These are phyloP conservation scores for Campodea augens DNA, from an alignment of 1,140 invertebrate genomes.

Conservation along the genomic window DNA sequence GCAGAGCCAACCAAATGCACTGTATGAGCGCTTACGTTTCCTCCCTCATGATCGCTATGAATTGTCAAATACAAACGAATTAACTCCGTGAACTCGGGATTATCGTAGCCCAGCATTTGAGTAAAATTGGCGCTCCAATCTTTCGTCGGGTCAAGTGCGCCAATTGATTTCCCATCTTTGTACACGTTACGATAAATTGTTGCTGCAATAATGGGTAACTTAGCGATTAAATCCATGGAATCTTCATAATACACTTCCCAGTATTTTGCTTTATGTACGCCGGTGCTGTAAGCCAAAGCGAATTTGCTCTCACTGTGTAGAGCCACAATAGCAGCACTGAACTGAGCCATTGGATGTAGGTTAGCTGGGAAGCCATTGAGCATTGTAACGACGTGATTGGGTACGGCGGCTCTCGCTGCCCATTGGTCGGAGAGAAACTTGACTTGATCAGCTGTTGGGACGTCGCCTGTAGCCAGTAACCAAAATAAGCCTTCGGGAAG, in stretches of 20 bases:
- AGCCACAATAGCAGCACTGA: constrained; percentile 34
- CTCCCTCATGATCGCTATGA: constrained; percentile 35
- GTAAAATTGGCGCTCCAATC: constrained; percentile 39
- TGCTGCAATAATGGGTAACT: constrained; percentile 36
- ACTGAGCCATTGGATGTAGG: constrained; percentile 39
- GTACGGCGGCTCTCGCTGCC: constrained; percentile 34
- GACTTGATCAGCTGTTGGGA: constrained; percentile 29
- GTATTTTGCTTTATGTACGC: constrained; percentile 32
- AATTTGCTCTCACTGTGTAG: constrained; percentile 37
- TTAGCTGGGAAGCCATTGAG: constrained; percentile 36
- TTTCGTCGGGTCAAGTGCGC: constrained; percentile 30
- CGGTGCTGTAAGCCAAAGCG: constrained; percentile 33
- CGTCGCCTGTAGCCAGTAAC: constrained; percentile 35
- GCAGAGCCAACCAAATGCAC: constrained; percentile 37
- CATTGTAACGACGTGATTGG: constrained; percentile 37
- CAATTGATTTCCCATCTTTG: constrained; percentile 28
- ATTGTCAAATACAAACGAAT: constrained; percentile 40
- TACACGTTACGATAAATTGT: constrained; percentile 39
- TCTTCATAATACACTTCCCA: constrained; percentile 38
- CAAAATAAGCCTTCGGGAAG: constrained; percentile 41
- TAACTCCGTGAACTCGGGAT: constrained; percentile 31
- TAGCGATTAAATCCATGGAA: constrained; percentile 38
- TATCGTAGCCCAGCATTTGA: constrained; percentile 35
- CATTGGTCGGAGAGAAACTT: constrained; percentile 32
- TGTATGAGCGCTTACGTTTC: constrained; percentile 37